phyloP scores from a whole-genome alignment of 2,888 invertebrate species.

The Glaucopsyche alexis region DNA sequence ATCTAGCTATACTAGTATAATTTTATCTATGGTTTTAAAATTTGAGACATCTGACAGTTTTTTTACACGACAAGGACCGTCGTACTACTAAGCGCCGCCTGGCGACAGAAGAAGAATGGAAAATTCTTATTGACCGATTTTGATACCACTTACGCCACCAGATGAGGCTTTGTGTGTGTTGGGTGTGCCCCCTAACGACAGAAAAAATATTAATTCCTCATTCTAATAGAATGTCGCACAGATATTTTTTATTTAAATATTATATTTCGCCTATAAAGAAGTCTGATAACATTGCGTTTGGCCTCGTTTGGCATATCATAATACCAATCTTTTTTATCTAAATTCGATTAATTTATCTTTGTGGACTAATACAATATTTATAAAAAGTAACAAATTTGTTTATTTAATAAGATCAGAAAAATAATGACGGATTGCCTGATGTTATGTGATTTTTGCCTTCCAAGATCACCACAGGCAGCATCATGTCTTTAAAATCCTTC shows the following conservation, averaged over 20 bases:
- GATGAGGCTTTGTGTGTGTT: too few relatives aligned
- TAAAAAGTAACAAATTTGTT: too few relatives aligned
- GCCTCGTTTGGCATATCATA: neutral
- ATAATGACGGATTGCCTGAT: neutral
- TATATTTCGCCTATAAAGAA: neutral
- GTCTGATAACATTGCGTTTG: neutral
- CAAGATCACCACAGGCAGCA: neutral
- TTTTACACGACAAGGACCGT: too few relatives aligned
- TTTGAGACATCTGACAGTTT: neutral
- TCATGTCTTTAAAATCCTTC: neutral
- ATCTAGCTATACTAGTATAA: neutral
- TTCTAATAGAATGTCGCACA: too few relatives aligned
- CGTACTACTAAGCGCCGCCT: too few relatives aligned
- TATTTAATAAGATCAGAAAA: neutral
- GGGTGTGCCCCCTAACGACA: too few relatives aligned
- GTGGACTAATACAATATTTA: neutral
- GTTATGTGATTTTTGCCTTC: neutral
- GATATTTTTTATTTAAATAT: neutral
- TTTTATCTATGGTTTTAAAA: neutral
- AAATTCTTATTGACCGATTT: too few relatives aligned
- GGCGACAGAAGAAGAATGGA: too few relatives aligned
- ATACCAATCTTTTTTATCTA: neutral
- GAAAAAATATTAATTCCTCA: too few relatives aligned
- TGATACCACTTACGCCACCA: too few relatives aligned
- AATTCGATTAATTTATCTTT: neutral